Evolutionary conservation across 2,797 vertebrate genomes (phyloP), one percentile per base, ranked within the genome.

Genomic region (Hephaestus fuliginosus): DNA sequence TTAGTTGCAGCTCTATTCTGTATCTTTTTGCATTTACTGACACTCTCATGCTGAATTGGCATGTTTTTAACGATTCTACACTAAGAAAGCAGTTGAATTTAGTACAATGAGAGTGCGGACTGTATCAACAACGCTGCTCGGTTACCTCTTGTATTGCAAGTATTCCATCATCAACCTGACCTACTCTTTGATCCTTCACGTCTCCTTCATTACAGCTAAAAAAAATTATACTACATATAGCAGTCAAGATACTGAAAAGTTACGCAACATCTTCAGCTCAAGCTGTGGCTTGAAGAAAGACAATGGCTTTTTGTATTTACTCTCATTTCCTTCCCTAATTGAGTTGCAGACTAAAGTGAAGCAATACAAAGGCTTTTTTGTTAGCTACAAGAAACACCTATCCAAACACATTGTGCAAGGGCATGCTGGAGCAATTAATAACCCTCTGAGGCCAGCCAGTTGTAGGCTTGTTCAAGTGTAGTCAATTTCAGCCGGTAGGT

Each of bases 291-390:
- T 84, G 68, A 88, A 88, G 87, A 91, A 93, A 97, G 92, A 97
- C 96, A 97, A 97, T 96, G 90, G 94, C 88, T 93, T 95, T 96
- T 96, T 96, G 95, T 96, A 93, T 91, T 94, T 95, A 96, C 93
- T 95, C 94, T 92, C 90, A 93, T 95, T 96, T 95, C 96, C 95
- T 96, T 96, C 95, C 95, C 95, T 94, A 96, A 96, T 96, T 96
- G 96, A 96, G 96, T 95, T 86, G 93, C 94, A 94, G 95, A 96
- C 95, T 95, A 95, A 97, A 96, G 95, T 94, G 88, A 4, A 96
- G 94, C 80, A 70, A 94, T 94, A 97, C 96, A 97, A 96, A 96
- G 95, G 93, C 89, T 92, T 95, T 95, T 95, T 95, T 97, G 94
- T 97, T 93, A 95, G 93, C 90, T 88, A 92, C 84, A 90, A 93